A percentile compares a stretch with the other conserved stretches of the same genome.
Evolutionary conservation across 1,140 invertebrate species (phyloP).

Genomic region (Zophobas morio): DNA sequence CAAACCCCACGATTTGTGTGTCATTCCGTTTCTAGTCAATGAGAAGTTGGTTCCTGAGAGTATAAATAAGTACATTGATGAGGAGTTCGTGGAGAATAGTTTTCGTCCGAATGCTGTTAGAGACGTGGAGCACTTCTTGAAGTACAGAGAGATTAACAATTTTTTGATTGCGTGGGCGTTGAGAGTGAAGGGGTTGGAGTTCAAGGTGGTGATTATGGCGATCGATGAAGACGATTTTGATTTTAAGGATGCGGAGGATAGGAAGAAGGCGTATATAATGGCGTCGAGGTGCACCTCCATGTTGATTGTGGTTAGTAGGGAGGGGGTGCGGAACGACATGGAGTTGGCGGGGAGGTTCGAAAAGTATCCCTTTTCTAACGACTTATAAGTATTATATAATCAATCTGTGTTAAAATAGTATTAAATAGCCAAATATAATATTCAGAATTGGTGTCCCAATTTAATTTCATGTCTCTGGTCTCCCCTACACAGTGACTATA

Average conservation of each 20-base stretch:
- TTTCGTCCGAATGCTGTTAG: slow-evolving; percentile 62
- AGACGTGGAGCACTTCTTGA: slow-evolving; percentile 64
- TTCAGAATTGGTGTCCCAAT: too few relatives aligned
- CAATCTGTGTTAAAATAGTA: too few relatives aligned
- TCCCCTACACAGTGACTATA: too few relatives aligned
- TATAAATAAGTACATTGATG: slow-evolving; percentile 63
- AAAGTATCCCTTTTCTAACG: slow-evolving; percentile 15
- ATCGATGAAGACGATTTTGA: slow-evolving; percentile 66
- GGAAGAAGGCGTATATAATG: slow-evolving; percentile 66
- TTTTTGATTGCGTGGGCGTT: slow-evolving; percentile 65
- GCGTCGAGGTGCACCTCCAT: slow-evolving; percentile 65
- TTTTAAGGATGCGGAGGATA: slow-evolving; percentile 63
- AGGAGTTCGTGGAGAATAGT: slow-evolving; percentile 63
- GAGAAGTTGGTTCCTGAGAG: slow-evolving; percentile 55
- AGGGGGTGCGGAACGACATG: slow-evolving; percentile 48
- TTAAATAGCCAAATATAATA: too few relatives aligned
- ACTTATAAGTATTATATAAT: not conserved
- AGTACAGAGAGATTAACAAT: slow-evolving; percentile 58
- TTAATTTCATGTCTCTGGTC: too few relatives aligned
- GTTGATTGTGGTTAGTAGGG: slow-evolving; percentile 62
- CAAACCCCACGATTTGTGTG: slow-evolving; percentile 65
- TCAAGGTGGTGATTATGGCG: slow-evolving; percentile 66
- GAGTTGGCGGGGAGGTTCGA: not conserved
- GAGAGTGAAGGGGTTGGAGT: slow-evolving; percentile 66
- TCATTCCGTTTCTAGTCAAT: slow-evolving; percentile 64